Percentiles rank a stretch among this genome's conserved stretches.
These are phyloP conservation scores for Aythya fuligula DNA, from an alignment of 2,797 vertebrate genomes.

Conservation along the genomic window DNA sequence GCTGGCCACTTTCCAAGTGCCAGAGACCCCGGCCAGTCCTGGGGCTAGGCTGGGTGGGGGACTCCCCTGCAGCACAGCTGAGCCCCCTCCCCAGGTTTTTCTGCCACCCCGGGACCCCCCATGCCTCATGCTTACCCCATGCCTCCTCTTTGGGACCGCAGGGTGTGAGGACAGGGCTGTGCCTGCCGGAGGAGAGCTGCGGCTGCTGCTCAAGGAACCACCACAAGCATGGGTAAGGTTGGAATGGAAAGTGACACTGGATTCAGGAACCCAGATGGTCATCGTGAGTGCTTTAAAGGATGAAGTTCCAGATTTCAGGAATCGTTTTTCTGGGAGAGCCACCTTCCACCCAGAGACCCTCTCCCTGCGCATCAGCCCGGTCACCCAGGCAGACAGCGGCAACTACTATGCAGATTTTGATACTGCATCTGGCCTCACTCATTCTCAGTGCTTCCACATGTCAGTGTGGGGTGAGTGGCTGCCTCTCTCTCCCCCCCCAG, in stretches of 20 bases:
- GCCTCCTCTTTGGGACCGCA: rapidly evolving
- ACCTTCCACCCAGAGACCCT: rapidly evolving
- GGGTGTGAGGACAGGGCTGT: rapidly evolving
- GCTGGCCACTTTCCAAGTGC: background rate
- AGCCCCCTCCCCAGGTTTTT: background rate
- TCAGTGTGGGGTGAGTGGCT: background rate
- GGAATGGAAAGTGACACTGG: rapidly evolving
- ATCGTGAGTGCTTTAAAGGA: rapidly evolving
- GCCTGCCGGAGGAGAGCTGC: rapidly evolving
- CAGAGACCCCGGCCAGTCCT: too few relatives aligned
- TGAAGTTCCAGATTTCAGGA: rapidly evolving
- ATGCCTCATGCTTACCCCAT: background rate
- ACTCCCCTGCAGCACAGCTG: too few relatives aligned
- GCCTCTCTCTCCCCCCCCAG: rapidly evolving
- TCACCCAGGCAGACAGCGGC: rapidly evolving
- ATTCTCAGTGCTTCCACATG: rapidly evolving
- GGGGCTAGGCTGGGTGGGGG: background rate
- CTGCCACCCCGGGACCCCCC: background rate
- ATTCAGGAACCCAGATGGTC: rapidly evolving
- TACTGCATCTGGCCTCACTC: rapidly evolving
- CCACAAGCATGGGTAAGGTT: rapidly evolving
- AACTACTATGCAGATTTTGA: rapidly evolving
- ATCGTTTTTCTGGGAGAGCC: rapidly evolving
- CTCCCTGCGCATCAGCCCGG: rapidly evolving
- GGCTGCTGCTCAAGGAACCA: rapidly evolving